phyloP scores from a whole-genome alignment of 2,797 vertebrate species.

The Parotocinclus haroldoi region DNA sequence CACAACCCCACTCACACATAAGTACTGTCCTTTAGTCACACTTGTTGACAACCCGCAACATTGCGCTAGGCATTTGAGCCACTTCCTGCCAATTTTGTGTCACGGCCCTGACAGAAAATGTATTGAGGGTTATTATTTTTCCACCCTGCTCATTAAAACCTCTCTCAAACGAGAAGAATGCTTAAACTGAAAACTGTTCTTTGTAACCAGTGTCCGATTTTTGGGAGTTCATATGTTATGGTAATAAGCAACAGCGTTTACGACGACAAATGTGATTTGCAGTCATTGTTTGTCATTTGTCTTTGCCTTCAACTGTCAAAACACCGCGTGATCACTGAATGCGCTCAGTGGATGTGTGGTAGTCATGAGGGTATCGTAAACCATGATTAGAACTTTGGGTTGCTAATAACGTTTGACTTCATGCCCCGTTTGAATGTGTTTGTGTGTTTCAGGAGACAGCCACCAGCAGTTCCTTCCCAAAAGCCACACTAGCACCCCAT shows the following conservation, averaged over 20 bases:
- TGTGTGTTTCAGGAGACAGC: constrained; percentile 64
- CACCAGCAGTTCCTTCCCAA: constrained; percentile 61
- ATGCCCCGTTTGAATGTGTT: constrained; percentile 20
- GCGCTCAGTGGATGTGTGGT: no score
- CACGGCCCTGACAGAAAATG: constrained; percentile 20
- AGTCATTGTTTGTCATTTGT: no score
- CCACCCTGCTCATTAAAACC: constrained; percentile 15
- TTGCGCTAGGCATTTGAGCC: constrained; percentile 10
- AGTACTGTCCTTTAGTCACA: constrained; percentile 13
- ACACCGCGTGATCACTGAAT: no score
- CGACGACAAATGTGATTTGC: no score
- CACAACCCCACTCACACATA: neutral
- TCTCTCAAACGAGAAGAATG: constrained; percentile 12
- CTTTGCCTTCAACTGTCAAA: no score
- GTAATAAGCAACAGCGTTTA: no score
- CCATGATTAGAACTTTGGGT: neutral
- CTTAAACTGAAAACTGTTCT: neutral
- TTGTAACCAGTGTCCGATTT: no score
- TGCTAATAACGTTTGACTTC: neutral
- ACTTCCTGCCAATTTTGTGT: constrained; percentile 18
- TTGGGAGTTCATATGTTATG: no score
- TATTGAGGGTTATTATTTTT: constrained; percentile 32
- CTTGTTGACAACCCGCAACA: constrained; percentile 14
- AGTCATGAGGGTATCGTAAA: neutral
- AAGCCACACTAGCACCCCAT: constrained; percentile 47